A percentile compares a stretch with the other conserved stretches of the same genome.
Evolutionary conservation across 2,113 vertebrate species (phyloP).

Genomic region (Paratilapia polleni): DNA sequence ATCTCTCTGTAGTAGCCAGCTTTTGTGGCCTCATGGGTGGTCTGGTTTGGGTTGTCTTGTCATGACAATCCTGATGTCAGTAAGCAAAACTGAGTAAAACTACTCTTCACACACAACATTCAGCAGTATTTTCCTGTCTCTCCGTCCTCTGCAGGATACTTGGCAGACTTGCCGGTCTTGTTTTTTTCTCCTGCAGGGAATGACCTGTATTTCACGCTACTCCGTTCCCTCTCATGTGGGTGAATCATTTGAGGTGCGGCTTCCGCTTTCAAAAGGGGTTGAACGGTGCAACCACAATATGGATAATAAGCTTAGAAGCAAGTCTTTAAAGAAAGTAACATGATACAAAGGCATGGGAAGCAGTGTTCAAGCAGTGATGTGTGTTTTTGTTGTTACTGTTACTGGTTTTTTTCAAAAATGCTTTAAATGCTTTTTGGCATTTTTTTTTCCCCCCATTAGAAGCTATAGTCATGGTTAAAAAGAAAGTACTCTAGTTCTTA

Average conservation of each 20-base stretch:
- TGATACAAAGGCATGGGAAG: background rate
- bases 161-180: slow-evolving; percentile 76
- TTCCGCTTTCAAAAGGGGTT: slow-evolving; percentile 19
- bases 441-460: no score
- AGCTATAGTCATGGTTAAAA: no score
- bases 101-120: slow-evolving; percentile 13
- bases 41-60: background rate
- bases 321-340: slow-evolving; percentile 19
- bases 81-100: background rate
- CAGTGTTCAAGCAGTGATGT: no score
- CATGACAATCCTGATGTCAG: background rate
- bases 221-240: slow-evolving; percentile 18
- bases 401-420: background rate
- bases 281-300: background rate
- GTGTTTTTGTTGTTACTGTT: no score
- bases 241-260: slow-evolving; percentile 68
- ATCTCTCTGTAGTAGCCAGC: slow-evolving; percentile 1
- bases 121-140: background rate
- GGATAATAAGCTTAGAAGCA: slow-evolving; percentile 21
- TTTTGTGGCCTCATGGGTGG: background rate
- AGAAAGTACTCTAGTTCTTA: background rate
- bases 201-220: slow-evolving; percentile 62
- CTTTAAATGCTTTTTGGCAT: no score
- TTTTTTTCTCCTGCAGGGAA: slow-evolving; percentile 53
- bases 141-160: slow-evolving; percentile 40